phyloP scores from a whole-genome alignment of 2,888 invertebrate species.

The Cacoxenus indagator region DNA sequence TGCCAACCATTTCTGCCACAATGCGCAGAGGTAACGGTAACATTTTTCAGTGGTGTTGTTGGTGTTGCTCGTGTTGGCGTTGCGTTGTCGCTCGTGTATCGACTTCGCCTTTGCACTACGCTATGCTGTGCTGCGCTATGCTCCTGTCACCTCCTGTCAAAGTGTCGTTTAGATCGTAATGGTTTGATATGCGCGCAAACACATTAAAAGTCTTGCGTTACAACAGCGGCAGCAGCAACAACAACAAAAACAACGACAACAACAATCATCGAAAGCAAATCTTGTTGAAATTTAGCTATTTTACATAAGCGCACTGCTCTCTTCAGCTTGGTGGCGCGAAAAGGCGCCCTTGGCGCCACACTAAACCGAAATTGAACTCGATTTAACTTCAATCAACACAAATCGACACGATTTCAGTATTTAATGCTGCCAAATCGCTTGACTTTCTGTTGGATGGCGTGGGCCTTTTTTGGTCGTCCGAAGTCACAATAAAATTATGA shows the following conservation, averaged over 20 bases:
- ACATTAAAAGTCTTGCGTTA: conserved; percentile 55
- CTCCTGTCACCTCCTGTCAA: conserved; percentile 65
- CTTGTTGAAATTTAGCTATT: conserved; percentile 39
- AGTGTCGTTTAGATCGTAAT: conserved; percentile 71
- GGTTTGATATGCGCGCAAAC: conserved; percentile 68
- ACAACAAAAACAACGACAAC: conserved; percentile 27
- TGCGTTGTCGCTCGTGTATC: background rate
- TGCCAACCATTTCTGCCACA: background rate
- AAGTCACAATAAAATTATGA: background rate
- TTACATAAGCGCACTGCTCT: conserved; percentile 38
- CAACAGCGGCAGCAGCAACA: conserved; percentile 35
- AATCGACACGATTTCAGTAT: background rate
- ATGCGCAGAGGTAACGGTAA: background rate
- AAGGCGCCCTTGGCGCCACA: background rate
- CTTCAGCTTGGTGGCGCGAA: conserved; percentile 34
- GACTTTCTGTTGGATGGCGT: background rate
- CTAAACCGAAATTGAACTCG: background rate
- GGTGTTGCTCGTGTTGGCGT: background rate
- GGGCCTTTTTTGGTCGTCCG: too few species aligned
- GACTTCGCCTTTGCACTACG: background rate
- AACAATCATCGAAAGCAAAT: conserved; percentile 33
- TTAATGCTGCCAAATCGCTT: background rate
- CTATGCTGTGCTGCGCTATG: background rate
- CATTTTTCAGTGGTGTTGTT: background rate
- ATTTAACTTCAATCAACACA: background rate